Conservation (phyloP, 2,113 vertebrate genomes). For the Megaceryle maxima region DNA sequence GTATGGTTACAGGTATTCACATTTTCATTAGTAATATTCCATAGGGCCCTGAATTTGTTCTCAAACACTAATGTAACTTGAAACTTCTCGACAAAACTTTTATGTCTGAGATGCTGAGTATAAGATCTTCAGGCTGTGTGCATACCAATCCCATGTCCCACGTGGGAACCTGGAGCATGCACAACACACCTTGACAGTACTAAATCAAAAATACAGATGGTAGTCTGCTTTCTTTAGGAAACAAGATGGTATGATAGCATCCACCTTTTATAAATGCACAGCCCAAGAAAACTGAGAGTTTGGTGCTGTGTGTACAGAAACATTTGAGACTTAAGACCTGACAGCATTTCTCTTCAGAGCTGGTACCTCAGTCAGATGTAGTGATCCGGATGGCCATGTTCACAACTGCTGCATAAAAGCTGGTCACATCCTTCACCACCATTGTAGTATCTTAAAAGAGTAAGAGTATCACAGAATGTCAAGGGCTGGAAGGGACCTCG, state of each 20-base stretch:
- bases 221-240: not conserved
- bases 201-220: not conserved
- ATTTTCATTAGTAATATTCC: not conserved
- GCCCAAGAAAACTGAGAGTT: not conserved
- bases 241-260: not conserved
- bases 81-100: not conserved
- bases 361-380: not conserved
- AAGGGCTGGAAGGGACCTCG: too few species aligned
- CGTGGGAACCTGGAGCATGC: fast-evolving
- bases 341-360: not conserved
- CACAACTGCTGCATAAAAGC: fast-evolving
- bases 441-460: fast-evolving
- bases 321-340: not conserved
- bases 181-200: too few species aligned
- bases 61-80: not conserved
- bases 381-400: not conserved
- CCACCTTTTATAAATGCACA: not conserved
- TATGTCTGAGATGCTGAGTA: too few species aligned
- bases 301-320: not conserved
- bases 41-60: not conserved
- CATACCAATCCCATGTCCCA: fast-evolving
- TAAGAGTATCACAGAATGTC: too few species aligned
- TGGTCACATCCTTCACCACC: not conserved
- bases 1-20: not conserved
- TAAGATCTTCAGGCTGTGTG: not conserved